Evolutionary conservation across 2,888 invertebrate species (phyloP), one percentile per base, ranked within the genome.

Genomic region (Gandaritis pyraliata): DNA sequence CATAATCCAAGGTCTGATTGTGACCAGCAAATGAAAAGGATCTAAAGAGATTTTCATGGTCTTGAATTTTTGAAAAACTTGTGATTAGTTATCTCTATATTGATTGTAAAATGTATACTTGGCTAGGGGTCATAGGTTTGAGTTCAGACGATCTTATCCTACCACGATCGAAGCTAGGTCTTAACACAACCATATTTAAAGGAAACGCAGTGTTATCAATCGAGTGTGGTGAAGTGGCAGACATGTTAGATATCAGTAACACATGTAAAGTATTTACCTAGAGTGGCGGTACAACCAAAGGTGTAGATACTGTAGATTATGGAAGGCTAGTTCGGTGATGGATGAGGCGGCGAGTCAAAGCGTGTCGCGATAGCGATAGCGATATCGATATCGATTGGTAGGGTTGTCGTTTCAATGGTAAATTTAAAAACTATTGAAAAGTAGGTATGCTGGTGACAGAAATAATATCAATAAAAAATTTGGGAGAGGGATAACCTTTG

Each of bases 321-420:
- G 39, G 59, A 55, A 56, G 63, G 63, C 56, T 47, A 52, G 59
- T 56, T 49, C 68, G 75, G 81, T 92, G 91, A 91, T 91, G 86
- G 91, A 92, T 91, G 86, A 82, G 87, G 82, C 90, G 91, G 90
- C 88, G 83, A 75, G 76, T 87, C 91, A 91, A 91, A 91, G 91
- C 88, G 81, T 85, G 78, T 60, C 76, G 90, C 66, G 74, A 72
- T 88, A 88, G 85, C 87, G 77, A 53, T 61, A 54, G 2, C 41
- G 46, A 33, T 61, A 51, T 54, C 58, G 75, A 82, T 59, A 58
- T 48, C 54, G 59, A 41, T 43, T 13, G 50, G 6, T 76, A 83
- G 83, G 83, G 83, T 66, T 83, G 80, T 16, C 52, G 55, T 43
- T 63, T 53, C 50, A 33, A 50, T 58, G 55, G 51, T 58, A 16